Conservation (phyloP, 1,140 invertebrate genomes). For the Drosophila obscura region DNA sequence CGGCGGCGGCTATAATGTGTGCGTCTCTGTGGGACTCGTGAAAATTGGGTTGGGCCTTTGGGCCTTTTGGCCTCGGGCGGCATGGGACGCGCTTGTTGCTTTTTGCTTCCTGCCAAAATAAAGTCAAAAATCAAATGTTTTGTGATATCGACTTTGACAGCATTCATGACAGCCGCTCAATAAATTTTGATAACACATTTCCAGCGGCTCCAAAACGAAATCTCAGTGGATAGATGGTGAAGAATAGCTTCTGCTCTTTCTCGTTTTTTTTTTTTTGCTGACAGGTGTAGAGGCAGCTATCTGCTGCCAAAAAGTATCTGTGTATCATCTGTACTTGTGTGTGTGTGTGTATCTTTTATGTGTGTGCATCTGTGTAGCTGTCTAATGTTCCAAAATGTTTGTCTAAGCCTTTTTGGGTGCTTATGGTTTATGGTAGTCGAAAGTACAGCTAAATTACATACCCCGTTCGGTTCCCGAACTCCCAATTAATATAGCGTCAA, state of each 20-base stretch:
- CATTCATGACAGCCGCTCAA: slow-evolving; percentile 81
- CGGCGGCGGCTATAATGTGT: slow-evolving; percentile 65
- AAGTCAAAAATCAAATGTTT: slow-evolving; percentile 83
- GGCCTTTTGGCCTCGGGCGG: slow-evolving; percentile 12
- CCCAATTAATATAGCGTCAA: slow-evolving; percentile 62
- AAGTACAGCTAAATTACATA: slow-evolving; percentile 31
- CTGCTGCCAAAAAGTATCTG: neutral
- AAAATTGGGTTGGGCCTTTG: slow-evolving; percentile 22
- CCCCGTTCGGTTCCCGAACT: too few relatives aligned
- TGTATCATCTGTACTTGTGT: too few relatives aligned
- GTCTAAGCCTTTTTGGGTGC: neutral
- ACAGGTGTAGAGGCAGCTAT: slow-evolving; percentile 50
- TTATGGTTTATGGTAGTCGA: too few relatives aligned
- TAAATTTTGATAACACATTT: slow-evolving; percentile 79
- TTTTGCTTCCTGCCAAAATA: slow-evolving; percentile 60
- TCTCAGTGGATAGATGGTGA: slow-evolving; percentile 46
- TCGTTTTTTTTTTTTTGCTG: slow-evolving; percentile 58
- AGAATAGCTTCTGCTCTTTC: slow-evolving; percentile 63
- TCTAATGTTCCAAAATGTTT: neutral
- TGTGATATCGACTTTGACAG: slow-evolving; percentile 82
- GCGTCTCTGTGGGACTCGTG: slow-evolving; percentile 9
- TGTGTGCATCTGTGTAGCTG: too few relatives aligned
- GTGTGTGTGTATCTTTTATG: neutral
- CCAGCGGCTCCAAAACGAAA: slow-evolving; percentile 55
- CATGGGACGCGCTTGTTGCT: slow-evolving; percentile 60